Evolutionary conservation across 2,113 vertebrate species (phyloP), one percentile per base, ranked within the genome.

Genomic region (Melanerpes formicivorus): DNA sequence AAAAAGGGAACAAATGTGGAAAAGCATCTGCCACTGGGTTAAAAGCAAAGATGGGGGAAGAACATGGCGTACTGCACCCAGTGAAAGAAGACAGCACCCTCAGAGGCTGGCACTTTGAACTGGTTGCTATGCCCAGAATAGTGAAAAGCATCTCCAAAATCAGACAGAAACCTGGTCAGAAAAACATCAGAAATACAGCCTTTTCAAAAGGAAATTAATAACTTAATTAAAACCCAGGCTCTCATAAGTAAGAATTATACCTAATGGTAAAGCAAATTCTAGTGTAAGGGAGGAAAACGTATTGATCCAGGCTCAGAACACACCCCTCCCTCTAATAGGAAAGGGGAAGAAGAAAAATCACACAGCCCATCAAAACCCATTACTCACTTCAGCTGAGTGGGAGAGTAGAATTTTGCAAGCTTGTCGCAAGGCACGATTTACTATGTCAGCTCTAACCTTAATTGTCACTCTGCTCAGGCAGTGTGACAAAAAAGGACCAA

Each of bases 1-100:
- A 32, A 46, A 85, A 60, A 46, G 9, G 3, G 6, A 18, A 59
- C 29, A 76, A 40, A n/a, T 9, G 6, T 66, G 37, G 17, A 34
- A 79, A 76, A 86, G 50, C 1, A 0, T 17, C 54, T 4, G 6
- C n/a, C 66, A 5, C 1, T 3, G 1, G 40, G 15, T 21, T 14
- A 85, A 46, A 30, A 66, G 11, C 5, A 3, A 42, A 54, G 55
- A 50, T 34, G 21, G 44, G 7, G 17, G 32, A 30, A 75, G 59
- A 70, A 42, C 16, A 7, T 1, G 4, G 32, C 29, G 66, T 8
- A 42, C 1, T 1, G 1, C 25, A 58, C 12, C 10, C 52, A 60
- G 32, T 4, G 32, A 84, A 75, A 2, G 0, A 50, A 29, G 16
- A 42, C 13, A 37, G 32, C 22, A 34, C 16, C 40, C 18, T 42